Evolutionary conservation across 1,140 invertebrate genomes (phyloP), one percentile per base, ranked within the genome.

Genomic region (Tetramorium simillimum): DNA sequence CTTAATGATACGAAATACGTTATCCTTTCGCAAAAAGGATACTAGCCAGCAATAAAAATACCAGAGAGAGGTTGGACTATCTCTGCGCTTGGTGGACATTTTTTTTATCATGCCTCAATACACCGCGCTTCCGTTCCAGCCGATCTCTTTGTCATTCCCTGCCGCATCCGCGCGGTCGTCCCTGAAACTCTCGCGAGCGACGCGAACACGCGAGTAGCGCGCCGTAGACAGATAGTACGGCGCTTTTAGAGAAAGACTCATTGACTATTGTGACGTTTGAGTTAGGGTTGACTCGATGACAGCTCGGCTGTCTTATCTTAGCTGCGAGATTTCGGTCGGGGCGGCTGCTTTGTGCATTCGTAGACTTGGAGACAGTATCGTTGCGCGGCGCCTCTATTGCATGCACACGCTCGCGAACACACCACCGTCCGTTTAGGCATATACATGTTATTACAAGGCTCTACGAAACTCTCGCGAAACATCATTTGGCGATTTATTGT

Each of bases 241-340:
- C 62, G 63, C 58, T 78, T 85, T 80, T 56, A 56, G 60, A 86
- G 51, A 65, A 78, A 12, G 51, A 86, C 65, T 86, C 81, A 87
- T 87, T 87, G 90, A 92, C 85, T 86, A 90, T 92, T 90, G 91
- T 92, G 40, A 85, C 82, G 88, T 86, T 94, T 94, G 94, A 94
- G 93, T 92, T 91, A 92, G 93, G 92, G 89, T 91, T 92, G 92
- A 92, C 89, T 92, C 88, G 89, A 86, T 85, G 92, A 92, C 91
- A 93, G 91, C 76, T 81, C 56, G 18, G 33, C 76, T 72, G 88
- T 90, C 85, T 92, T 91, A 92, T 92, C 91, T 93, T 87, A 75
- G 60, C 70, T 77, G 86, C 85, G 89, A 92, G 91, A 92, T 93
- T 92, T 93, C 82, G 72, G 65, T 76, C 85, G 87, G 77, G 53